Evolutionary conservation across 1,140 invertebrate species (phyloP).

Genomic region (Eufriesea mexicana): DNA sequence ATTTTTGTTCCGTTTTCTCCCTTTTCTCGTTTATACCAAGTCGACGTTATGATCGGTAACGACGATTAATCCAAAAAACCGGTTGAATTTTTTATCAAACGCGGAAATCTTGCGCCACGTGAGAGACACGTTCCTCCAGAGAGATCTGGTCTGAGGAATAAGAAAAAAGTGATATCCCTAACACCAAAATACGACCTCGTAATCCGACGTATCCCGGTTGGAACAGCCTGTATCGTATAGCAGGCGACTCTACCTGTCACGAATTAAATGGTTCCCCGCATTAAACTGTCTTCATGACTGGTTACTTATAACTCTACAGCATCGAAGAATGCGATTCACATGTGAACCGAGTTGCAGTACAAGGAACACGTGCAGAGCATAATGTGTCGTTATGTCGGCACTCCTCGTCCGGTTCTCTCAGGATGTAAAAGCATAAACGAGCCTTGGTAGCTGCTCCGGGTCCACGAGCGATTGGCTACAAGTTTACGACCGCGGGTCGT

Average conservation of each 20-base stretch:
- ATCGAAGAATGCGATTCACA: constrained; percentile 39
- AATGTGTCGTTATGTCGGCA: constrained; percentile 51
- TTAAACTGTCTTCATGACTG: constrained; percentile 15
- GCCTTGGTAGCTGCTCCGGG: constrained; percentile 14
- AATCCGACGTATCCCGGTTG: background rate
- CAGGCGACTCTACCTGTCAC: background rate
- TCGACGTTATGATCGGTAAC: too few species aligned
- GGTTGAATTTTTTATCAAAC: too few species aligned
- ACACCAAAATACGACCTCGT: background rate
- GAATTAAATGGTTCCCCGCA: constrained; percentile 25
- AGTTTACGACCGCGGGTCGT: constrained; percentile 34
- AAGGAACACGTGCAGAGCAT: constrained; percentile 48
- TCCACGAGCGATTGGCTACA: constrained; percentile 39
- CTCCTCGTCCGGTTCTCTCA: constrained; percentile 49
- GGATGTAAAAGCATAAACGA: constrained; percentile 45
- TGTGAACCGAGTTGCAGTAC: constrained; percentile 32
- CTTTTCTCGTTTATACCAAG: too few species aligned
- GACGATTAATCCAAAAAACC: too few species aligned
- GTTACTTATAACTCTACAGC: constrained; percentile 31
- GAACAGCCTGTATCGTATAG: background rate
- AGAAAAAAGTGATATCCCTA: too few species aligned
- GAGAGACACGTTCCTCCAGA: too few species aligned
- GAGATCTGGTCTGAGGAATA: too few species aligned
- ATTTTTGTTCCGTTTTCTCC: too few species aligned
- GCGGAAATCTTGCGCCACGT: too few species aligned